Percentiles rank a stretch among this genome's conserved stretches.
Evolutionary conservation across 2,113 vertebrate species (phyloP).

Genomic region (Andinoacara biseriatus): DNA sequence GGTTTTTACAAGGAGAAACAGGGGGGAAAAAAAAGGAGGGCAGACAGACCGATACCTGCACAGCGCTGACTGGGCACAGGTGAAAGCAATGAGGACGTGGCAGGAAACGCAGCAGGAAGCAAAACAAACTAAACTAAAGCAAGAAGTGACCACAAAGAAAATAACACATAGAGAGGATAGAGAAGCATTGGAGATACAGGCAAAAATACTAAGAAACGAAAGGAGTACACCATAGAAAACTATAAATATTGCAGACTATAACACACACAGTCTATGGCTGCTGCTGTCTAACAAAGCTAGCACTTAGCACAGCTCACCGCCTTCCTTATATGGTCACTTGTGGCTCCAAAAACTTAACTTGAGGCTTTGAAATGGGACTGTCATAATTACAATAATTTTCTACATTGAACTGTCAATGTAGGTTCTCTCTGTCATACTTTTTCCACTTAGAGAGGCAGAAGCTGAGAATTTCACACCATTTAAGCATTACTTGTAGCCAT

Average conservation of each 20-base stretch:
- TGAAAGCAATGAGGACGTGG: neutral
- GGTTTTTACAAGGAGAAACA: neutral
- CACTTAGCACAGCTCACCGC: neutral
- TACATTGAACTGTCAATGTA: slow-evolving; percentile 12
- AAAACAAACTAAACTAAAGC: neutral
- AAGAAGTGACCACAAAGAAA: neutral
- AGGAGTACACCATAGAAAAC: neutral
- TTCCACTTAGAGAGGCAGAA: neutral
- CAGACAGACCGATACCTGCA: no score
- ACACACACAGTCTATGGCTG: neutral
- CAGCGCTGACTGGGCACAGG: neutral
- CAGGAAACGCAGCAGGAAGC: neutral
- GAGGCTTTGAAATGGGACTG: neutral
- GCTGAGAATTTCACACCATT: neutral
- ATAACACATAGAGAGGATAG: neutral
- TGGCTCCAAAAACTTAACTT: neutral
- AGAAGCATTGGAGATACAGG: neutral
- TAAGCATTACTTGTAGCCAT: neutral
- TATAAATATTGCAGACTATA: fast-evolving
- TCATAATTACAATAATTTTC: slow-evolving; percentile 2
- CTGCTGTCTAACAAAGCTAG: neutral
- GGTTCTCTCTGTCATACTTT: neutral
- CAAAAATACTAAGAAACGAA: neutral
- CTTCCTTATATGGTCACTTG: neutral
- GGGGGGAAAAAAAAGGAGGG: no score